phyloP scores from a whole-genome alignment of 2,888 invertebrate species.

The Lithophane ornitopus region DNA sequence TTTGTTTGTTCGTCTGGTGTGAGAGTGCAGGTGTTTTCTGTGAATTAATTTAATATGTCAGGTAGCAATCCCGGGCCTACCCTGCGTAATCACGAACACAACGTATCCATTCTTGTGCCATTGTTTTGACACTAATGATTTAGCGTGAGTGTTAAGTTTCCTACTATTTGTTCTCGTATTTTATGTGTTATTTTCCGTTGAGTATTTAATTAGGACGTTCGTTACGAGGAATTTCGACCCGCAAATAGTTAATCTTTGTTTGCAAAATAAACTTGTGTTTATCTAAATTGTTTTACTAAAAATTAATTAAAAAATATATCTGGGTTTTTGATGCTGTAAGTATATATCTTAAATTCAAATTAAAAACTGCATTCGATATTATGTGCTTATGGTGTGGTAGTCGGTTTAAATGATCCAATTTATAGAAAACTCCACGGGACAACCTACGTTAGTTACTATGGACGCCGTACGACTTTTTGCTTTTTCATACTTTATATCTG shows the following conservation, averaged over 20 bases:
- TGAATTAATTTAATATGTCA: slow-evolving; percentile 73
- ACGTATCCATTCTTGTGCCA: slow-evolving; percentile 64
- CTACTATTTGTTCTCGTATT: slow-evolving; percentile 40
- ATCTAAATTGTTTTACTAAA: neutral
- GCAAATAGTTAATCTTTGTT: slow-evolving; percentile 12
- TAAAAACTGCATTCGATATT: neutral
- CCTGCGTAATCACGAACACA: slow-evolving; percentile 65
- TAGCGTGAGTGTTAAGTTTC: slow-evolving; percentile 66
- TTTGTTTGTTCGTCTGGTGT: slow-evolving; percentile 63
- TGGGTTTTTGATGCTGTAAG: neutral
- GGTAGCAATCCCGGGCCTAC: slow-evolving; percentile 50
- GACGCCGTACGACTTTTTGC: neutral
- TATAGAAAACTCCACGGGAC: neutral
- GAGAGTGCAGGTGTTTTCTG: slow-evolving; percentile 70
- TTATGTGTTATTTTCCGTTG: slow-evolving; percentile 32
- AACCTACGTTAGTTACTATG: neutral
- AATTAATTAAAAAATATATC: neutral
- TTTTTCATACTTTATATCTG: neutral
- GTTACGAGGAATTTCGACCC: slow-evolving; percentile 1
- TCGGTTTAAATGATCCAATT: neutral
- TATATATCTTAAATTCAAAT: neutral
- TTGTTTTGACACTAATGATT: slow-evolving; percentile 70
- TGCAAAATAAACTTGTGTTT: neutral
- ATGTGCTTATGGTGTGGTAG: neutral
- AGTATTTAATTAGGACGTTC: slow-evolving; percentile 28